These are phyloP conservation scores for Colletes collaris DNA, from an alignment of 2,888 invertebrate species.

Conservation along the genomic window DNA sequence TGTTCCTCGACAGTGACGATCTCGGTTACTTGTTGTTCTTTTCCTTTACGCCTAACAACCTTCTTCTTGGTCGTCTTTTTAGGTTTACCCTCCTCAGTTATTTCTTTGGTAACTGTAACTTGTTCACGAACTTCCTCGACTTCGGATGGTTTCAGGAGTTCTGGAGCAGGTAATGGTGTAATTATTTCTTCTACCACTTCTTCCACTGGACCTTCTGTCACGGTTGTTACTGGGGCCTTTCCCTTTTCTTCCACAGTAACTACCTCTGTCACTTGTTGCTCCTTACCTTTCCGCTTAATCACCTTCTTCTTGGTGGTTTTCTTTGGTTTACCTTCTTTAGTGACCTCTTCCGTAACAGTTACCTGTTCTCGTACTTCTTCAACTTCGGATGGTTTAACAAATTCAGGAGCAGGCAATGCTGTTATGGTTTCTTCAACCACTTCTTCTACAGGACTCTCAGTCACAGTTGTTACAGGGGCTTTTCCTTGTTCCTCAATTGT, in stretches of 20 bases:
- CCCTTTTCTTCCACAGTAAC: slow-evolving; percentile 74
- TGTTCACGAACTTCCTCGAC: slow-evolving; percentile 69
- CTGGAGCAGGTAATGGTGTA: slow-evolving; percentile 72
- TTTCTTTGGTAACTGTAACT: slow-evolving; percentile 69
- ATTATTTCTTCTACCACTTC: slow-evolving; percentile 79
- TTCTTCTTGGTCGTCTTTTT: slow-evolving; percentile 79
- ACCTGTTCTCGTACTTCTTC: slow-evolving; percentile 66
- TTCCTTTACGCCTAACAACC: slow-evolving; percentile 67
- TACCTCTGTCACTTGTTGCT: slow-evolving; percentile 65
- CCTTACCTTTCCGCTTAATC: slow-evolving; percentile 59
- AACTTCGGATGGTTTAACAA: slow-evolving; percentile 81
- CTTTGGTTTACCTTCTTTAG: slow-evolving; percentile 64
- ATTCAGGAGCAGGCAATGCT: slow-evolving; percentile 71
- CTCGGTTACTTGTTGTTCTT: slow-evolving; percentile 70
- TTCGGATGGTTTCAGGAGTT: slow-evolving; percentile 81
- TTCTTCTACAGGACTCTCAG: slow-evolving; percentile 78
- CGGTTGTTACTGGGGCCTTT: slow-evolving; percentile 59
- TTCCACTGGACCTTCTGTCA: slow-evolving; percentile 75
- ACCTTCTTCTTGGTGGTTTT: slow-evolving; percentile 67
- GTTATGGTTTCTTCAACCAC: slow-evolving; percentile 78
- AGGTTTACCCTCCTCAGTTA: slow-evolving; percentile 64
- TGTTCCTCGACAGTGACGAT: slow-evolving; percentile 70
- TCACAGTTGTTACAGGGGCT: slow-evolving; percentile 41
- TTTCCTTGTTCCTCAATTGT: slow-evolving; percentile 75
- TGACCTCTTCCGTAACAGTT: slow-evolving; percentile 69